Conservation (phyloP, 1,140 invertebrate genomes). For the Lordiphosa collinella region DNA sequence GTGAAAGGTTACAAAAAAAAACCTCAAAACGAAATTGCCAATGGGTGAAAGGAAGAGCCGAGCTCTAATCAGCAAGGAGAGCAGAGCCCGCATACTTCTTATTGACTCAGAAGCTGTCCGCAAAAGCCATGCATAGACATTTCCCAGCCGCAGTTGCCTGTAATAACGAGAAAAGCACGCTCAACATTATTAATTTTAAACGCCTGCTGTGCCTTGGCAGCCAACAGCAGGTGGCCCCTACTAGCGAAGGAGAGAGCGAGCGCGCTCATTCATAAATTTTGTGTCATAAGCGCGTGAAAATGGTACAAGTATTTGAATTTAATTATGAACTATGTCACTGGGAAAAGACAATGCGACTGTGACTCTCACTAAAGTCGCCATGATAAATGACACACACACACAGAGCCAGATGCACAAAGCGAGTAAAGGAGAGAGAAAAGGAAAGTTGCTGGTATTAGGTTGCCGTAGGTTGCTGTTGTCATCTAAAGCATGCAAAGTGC, state of each 20-base stretch:
- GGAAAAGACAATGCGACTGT: conserved; percentile 47
- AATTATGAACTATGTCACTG: conserved; percentile 69
- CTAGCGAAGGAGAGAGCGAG: not conserved
- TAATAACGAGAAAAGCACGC: conserved; percentile 26
- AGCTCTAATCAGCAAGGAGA: conserved; percentile 35
- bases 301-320: conserved; percentile 75
- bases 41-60: not conserved
- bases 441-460: conserved; percentile 31
- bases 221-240: conserved; percentile 55
- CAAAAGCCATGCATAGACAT: conserved; percentile 32
- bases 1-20: conserved; percentile 41
- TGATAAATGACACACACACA: conserved; percentile 58
- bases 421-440: not conserved
- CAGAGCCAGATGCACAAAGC: not conserved
- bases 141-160: conserved; percentile 17
- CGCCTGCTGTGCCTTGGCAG: conserved; percentile 56
- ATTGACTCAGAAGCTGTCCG: not conserved
- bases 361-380: conserved; percentile 45
- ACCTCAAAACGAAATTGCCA: conserved; percentile 17
- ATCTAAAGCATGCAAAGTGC: conserved; percentile 49
- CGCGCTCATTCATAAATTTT: conserved; percentile 68
- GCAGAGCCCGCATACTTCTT: conserved; percentile 11
- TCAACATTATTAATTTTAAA: conserved; percentile 73
- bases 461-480: conserved; percentile 29
- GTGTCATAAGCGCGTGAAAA: conserved; percentile 70